phyloP scores from a whole-genome alignment of 2,797 vertebrate genomes.

The Malurus leucopterus region DNA sequence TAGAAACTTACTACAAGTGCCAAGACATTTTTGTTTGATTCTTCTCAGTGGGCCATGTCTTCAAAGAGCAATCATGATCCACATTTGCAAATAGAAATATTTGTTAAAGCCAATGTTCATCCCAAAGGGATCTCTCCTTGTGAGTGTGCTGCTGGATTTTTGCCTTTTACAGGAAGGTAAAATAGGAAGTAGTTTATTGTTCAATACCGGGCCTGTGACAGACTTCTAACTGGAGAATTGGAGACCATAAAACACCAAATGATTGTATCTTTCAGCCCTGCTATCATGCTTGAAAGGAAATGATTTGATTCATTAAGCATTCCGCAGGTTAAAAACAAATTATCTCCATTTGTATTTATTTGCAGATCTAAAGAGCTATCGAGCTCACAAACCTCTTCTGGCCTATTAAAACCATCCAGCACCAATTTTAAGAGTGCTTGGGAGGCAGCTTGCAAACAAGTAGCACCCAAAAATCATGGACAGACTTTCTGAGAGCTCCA shows the following conservation, averaged over 20 bases:
- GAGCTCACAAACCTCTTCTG: not conserved
- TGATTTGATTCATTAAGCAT: slow-evolving; percentile 46
- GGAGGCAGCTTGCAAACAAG: slow-evolving; percentile 8
- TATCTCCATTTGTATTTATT: slow-evolving; percentile 44
- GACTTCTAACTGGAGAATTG: slow-evolving; percentile 23
- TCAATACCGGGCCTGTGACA: not conserved
- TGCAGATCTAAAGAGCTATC: slow-evolving; percentile 10
- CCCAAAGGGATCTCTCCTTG: not conserved
- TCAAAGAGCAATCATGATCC: not conserved
- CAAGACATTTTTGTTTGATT: not conserved
- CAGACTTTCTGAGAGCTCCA: not conserved
- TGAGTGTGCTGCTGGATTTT: not conserved
- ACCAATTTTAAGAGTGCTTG: slow-evolving; percentile 3
- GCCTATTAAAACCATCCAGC: slow-evolving; percentile 20
- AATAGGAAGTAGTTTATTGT: slow-evolving; percentile 13
- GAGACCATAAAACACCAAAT: slow-evolving; percentile 31
- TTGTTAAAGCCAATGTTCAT: not conserved
- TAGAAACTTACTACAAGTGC: not conserved
- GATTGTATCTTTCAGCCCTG: slow-evolving; percentile 1
- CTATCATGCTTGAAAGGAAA: slow-evolving; percentile 47
- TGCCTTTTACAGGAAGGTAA: not conserved
- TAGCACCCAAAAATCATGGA: slow-evolving; percentile 15
- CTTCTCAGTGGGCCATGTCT: not conserved
- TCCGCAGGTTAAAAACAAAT: slow-evolving; percentile 39
- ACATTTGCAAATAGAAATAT: slow-evolving; percentile 21